phyloP scores from a whole-genome alignment of 2,113 vertebrate species.

The Oxyura jamaicensis region DNA sequence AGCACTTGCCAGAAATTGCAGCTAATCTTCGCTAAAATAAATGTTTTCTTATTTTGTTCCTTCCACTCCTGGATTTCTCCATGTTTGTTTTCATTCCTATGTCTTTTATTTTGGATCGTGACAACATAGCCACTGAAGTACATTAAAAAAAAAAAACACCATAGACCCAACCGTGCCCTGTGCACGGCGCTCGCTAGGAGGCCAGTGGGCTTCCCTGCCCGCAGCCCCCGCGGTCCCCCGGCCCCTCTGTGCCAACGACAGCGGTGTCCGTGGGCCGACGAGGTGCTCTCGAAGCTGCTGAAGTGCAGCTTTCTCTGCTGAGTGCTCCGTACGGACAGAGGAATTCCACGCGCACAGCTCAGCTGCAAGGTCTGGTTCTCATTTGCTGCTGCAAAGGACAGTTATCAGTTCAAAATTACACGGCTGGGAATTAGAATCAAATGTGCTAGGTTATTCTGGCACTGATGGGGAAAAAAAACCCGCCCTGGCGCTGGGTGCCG shows the following conservation, averaged over 20 bases:
- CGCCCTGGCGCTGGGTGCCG: fast-evolving
- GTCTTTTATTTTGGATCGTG: background rate
- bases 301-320: background rate
- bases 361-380: background rate
- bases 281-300: background rate
- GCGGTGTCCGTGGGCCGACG: too few species aligned
- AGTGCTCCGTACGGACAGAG: background rate
- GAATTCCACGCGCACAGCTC: too few species aligned
- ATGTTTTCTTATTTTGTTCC: background rate
- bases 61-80: background rate
- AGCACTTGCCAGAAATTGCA: fast-evolving
- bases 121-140: fast-evolving
- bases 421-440: background rate
- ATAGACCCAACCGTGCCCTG: fast-evolving
- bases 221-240: too few species aligned
- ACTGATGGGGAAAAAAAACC: background rate
- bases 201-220: background rate
- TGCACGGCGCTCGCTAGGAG: fast-evolving
- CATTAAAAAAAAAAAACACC: fast-evolving
- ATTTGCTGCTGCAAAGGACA: background rate
- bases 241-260: too few species aligned
- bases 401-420: background rate
- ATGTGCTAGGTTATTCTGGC: background rate
- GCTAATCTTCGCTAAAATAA: background rate
- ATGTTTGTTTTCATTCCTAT: background rate